Conservation (phyloP, 2,888 invertebrate species). For the Microdon myrmicae region DNA sequence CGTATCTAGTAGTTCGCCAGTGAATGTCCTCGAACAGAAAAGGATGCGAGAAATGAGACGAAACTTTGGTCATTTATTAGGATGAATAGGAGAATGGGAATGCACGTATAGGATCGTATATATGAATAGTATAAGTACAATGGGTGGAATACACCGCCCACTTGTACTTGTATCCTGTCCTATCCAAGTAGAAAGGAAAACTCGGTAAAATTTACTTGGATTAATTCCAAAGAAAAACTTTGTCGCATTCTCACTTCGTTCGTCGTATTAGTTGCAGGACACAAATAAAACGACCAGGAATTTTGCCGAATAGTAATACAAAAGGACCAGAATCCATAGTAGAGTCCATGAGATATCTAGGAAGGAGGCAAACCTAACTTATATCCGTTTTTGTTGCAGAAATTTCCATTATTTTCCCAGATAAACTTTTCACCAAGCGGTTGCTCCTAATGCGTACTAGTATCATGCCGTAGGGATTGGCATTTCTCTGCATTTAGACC, state of each 20-base stretch:
- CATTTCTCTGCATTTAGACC: background rate
- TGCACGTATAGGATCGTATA: background rate
- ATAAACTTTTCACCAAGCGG: constrained; percentile 28
- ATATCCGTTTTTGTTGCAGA: constrained; percentile 50
- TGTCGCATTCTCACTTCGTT: constrained; percentile 53
- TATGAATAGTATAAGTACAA: too few species aligned
- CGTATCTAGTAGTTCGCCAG: constrained; percentile 33
- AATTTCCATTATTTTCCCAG: constrained; percentile 45
- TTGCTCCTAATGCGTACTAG: background rate
- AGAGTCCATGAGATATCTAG: constrained; percentile 34
- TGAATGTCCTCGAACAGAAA: constrained; percentile 15
- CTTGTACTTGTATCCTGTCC: background rate
- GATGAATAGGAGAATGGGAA: constrained; percentile 29
- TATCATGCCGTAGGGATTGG: background rate
- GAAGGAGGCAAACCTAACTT: constrained; percentile 41
- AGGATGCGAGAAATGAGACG: constrained; percentile 45
- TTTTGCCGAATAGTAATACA: constrained; percentile 25
- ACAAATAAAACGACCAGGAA: constrained; percentile 10
- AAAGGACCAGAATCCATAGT: constrained; percentile 21
- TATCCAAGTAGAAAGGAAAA: constrained; percentile 20
- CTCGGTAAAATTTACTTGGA: constrained; percentile 49
- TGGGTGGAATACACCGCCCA: too few species aligned
- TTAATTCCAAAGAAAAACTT: constrained; percentile 53
- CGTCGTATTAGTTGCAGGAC: constrained; percentile 49
- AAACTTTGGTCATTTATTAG: constrained; percentile 52